Conservation (phyloP, 2,113 vertebrate species). For the Campylomormyrus numenius region DNA sequence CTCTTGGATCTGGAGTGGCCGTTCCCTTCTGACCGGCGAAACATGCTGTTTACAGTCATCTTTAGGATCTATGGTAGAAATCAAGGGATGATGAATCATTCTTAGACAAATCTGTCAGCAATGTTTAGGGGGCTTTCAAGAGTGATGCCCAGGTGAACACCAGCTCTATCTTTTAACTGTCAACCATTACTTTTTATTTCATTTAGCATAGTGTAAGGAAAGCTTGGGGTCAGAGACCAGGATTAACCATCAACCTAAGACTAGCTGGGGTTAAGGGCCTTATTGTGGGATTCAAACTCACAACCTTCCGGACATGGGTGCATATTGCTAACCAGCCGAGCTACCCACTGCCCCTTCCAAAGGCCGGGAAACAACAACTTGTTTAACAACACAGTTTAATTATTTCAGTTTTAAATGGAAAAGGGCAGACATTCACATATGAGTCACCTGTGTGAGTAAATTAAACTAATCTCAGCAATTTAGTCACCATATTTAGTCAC, state of each 20-base stretch:
- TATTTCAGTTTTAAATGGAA: neutral
- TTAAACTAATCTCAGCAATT: neutral
- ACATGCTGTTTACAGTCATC: constrained; percentile 24
- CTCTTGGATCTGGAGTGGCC: constrained; percentile 47
- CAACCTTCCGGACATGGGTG: neutral
- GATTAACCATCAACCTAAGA: neutral
- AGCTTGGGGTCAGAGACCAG: neutral
- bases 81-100: neutral
- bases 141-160: neutral
- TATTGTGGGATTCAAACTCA: neutral
- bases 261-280: neutral
- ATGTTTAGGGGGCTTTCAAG: neutral
- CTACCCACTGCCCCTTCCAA: neutral
- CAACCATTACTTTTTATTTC: neutral
- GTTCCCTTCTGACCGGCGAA: constrained; percentile 31
- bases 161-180: neutral
- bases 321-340: neutral
- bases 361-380: neutral
- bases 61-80: neutral
- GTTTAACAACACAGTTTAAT: neutral
- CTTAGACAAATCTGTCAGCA: neutral
- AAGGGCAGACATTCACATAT: neutral
- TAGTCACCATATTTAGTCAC: neutral
- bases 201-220: neutral
- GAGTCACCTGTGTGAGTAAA: neutral